phyloP scores from a whole-genome alignment of 2,797 vertebrate genomes.

The Chelidonichthys spinosus region DNA sequence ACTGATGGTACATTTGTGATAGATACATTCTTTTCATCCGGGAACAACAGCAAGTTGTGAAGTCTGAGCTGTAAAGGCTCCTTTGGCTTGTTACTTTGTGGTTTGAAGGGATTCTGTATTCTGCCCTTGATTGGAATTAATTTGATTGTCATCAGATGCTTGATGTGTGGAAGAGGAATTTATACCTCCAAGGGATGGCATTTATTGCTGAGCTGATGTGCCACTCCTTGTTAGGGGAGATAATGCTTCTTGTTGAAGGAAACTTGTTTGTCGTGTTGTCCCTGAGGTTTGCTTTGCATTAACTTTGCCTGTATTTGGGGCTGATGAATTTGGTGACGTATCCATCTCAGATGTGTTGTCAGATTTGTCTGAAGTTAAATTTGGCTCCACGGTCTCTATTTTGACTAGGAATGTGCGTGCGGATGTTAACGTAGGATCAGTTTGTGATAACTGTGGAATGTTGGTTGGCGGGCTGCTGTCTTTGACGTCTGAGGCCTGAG shows the following conservation, averaged over 20 bases:
- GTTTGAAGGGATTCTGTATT: not conserved
- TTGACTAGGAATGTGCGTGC: not conserved
- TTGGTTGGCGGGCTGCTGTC: not conserved
- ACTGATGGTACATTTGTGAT: not conserved
- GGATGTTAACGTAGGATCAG: not conserved
- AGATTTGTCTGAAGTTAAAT: not conserved
- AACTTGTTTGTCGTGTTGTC: no score
- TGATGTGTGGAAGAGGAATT: no score
- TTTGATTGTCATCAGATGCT: not conserved
- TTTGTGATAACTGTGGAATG: slow-evolving; percentile 12
- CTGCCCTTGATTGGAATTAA: not conserved
- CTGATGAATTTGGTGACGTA: not conserved
- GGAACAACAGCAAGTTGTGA: not conserved
- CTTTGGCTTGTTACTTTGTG: not conserved
- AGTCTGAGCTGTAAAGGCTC: not conserved
- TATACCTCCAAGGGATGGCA: no score
- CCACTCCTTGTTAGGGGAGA: no score
- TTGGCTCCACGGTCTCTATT: not conserved
- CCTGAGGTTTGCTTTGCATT: no score
- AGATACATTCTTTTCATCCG: not conserved
- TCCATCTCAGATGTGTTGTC: not conserved
- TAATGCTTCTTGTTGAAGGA: no score
- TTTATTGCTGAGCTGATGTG: no score
- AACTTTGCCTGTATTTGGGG: not conserved
- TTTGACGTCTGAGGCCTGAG: not conserved